Evolutionary conservation across 2,797 vertebrate species (phyloP).

Genomic region (Tenualosa ilisha): DNA sequence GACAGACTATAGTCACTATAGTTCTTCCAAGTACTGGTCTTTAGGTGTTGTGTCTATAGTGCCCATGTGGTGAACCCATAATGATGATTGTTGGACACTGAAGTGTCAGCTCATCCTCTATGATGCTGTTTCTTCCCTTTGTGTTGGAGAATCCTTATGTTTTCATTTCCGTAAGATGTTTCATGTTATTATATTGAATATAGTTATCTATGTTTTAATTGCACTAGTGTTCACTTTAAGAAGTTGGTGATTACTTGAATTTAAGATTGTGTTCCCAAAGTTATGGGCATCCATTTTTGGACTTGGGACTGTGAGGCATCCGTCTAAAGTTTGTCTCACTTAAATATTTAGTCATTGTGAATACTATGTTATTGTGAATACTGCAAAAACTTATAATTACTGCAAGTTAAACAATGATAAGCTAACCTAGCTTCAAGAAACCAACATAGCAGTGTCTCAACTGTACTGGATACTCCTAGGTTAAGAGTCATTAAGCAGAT

Average conservation of each 20-base stretch:
- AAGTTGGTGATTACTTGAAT: conserved; percentile 74
- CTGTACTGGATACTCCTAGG: conserved; percentile 39
- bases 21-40: neutral
- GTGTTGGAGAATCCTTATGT: conserved; percentile 23
- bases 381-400: neutral
- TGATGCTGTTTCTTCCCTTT: conserved; percentile 37
- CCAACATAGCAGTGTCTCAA: conserved; percentile 6
- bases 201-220: conserved; percentile 59
- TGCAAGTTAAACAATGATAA: neutral
- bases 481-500: neutral
- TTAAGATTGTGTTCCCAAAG: conserved; percentile 61
- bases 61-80: neutral
- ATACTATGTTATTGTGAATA: neutral
- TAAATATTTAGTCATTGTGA: conserved; percentile 11
- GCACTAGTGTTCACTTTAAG: conserved; percentile 81
- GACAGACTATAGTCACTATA: neutral
- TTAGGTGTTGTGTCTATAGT: neutral
- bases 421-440: conserved; percentile 22
- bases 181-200: neutral
- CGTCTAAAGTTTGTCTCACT: conserved; percentile 13
- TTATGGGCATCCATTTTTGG: conserved; percentile 40
- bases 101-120: conserved; percentile 21
- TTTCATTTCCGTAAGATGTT: conserved; percentile 42
- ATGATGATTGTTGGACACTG: neutral
- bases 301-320: conserved; percentile 39